Evolutionary conservation across 2,888 invertebrate genomes (phyloP).

Genomic region (Kuschelorhynchus macadamiae): DNA sequence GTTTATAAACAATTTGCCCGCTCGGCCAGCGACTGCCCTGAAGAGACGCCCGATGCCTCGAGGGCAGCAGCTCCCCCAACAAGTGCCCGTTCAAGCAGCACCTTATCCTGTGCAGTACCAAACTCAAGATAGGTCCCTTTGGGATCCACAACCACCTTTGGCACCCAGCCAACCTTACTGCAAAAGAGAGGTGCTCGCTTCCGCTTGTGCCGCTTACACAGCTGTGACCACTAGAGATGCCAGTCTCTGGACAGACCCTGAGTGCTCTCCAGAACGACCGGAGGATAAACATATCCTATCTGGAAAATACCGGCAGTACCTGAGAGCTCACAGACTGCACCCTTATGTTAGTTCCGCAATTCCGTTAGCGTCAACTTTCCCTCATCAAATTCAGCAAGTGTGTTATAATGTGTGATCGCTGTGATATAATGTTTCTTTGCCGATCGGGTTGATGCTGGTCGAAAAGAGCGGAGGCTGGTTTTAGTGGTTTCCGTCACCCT

Average conservation of each 20-base stretch:
- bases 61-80: conserved; percentile 63
- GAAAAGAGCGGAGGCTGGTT: conserved; percentile 51
- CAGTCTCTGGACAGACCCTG: conserved; percentile 65
- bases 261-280: conserved; percentile 66
- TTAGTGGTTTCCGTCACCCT: conserved; percentile 63
- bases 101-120: conserved; percentile 60
- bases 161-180: conserved; percentile 64
- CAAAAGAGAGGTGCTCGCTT: conserved; percentile 63
- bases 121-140: conserved; percentile 58
- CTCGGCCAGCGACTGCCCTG: conserved; percentile 57
- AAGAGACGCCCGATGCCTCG: conserved; percentile 54
- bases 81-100: conserved; percentile 65
- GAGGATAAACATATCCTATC: conserved; percentile 67
- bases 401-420: conserved; percentile 75
- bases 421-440: conserved; percentile 60
- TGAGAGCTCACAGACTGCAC: conserved; percentile 73
- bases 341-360: conserved; percentile 71
- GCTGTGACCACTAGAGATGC: conserved; percentile 64
- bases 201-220: conserved; percentile 57
- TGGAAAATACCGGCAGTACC: conserved; percentile 74
- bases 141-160: conserved; percentile 65
- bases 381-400: conserved; percentile 74
- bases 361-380: conserved; percentile 70
- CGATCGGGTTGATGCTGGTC: conserved; percentile 46
- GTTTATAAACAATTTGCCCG: conserved; percentile 86